Evolutionary conservation across 2,797 vertebrate species (phyloP), one percentile per base, ranked within the genome.

Genomic region (Hypotaenidia philippensis): DNA sequence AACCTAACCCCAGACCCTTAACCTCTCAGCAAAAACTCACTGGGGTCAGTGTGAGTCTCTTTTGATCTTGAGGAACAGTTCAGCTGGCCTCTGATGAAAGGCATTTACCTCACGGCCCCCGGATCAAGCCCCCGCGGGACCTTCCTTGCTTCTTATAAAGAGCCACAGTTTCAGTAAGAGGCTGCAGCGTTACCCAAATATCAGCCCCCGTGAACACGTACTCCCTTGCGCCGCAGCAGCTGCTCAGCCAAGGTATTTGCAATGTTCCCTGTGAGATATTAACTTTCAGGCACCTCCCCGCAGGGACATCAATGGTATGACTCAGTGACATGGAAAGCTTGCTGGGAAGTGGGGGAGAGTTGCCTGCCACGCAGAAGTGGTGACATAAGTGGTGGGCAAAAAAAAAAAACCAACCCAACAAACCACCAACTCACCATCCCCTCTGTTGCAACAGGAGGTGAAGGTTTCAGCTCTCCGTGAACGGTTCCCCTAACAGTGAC

Each of bases 371-470:
- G 3, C 64, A 83, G 79, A 83, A 90, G 27, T 1, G 34, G 92
- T 95, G 92, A 94, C 91, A 87, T 56, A 93, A 94, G 66, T 19
- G 55, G 82, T 79, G 83, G 79, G 76, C 87, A 93, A 93, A 72
- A 23, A 12, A 57, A 57, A 76, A 87, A 94, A 88, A 34, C 19
- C 44, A 18, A 50, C 50, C 50, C 36, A 36, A 86, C 91, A 88
- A 27, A 53, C 45, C 45, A 53, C 45, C 45, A 53, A 49, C 47
- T 50, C 72, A 93, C 17, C 88, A 44, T 7, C 50, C 86, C n/a
- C 80, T 94, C 79, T 96, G 95, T 96, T 96, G 94, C 84, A 97
- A 96, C 61, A 87, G 81, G 84, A 96, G 94, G 84, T 38, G 70
- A 95, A 91, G 94, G 76, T 92, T 96, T 96, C 87, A 50, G 45